Base-by-base conservation (phyloP, 2,113 vertebrate genomes). In the Otus sunia region DNA sequence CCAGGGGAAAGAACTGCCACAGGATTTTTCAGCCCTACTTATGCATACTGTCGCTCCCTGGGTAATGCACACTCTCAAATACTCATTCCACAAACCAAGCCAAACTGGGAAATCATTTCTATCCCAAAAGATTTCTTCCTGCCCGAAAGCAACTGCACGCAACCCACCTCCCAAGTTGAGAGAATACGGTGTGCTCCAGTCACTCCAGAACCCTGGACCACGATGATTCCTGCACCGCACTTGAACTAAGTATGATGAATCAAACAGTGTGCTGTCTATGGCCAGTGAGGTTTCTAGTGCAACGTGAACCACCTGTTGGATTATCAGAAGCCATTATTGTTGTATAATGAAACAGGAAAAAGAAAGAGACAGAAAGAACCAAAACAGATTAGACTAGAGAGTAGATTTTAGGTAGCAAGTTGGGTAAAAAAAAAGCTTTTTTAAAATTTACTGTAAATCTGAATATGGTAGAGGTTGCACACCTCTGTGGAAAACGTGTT, bases 161-260 rank as follows among this genome's bases (percentile, higher is more conserved):
- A 37, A 88, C 98, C 96, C 96, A 99, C 99, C 98, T 98, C 97
- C 94, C 26, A 98, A 74, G 23, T 55, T 96, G 84, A 99, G 97
- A 30, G 96, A 79, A 43, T 97, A 92, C 0, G 98, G 96, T 2
- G 88, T 37, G 72, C 99, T 99, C 99, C 99, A 99, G 45, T 98
- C 96, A 56, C 99, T 99, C 99, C 99, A 99, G 94, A 98, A 32
- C 2, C 98, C 98, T 4, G 96, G 96, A 7, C 96, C 93, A 5
- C 23, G 87, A 10, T 37, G 84, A 16, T 93, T 90, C 84, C 95
- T 98, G 96, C 98, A 97, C 66, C 99, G 98, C 22, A 99, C 98
- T 81, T 99, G 98, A 88, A 98, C 79, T 3, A 82, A 96, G 89
- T 97, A 98, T 6, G 98, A 97, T 67, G 98, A 92, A 17, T 94